Conservation (phyloP, 2,888 invertebrate species). For the Oligia latruncula region DNA sequence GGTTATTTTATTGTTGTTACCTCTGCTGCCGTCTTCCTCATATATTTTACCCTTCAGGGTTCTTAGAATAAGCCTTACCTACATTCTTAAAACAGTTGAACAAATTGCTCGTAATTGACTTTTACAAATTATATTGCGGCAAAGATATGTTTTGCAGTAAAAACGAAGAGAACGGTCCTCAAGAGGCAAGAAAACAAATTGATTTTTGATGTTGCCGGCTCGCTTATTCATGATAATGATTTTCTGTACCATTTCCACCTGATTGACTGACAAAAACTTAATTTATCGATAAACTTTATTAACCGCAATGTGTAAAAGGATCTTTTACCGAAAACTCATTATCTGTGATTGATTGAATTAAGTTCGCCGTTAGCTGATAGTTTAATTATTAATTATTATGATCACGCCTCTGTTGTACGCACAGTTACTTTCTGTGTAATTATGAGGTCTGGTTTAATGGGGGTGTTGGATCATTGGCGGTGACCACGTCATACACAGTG, state of each 20-base stretch:
- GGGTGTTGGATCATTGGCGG: conserved; percentile 39
- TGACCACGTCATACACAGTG: conserved; percentile 9
- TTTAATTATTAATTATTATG: conserved; percentile 61
- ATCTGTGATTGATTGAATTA: conserved; percentile 73
- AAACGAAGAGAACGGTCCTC: conserved; percentile 66
- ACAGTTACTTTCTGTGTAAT: conserved; percentile 50
- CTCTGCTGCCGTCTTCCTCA: not conserved
- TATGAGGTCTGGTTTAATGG: conserved; percentile 61
- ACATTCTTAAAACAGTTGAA: conserved; percentile 52
- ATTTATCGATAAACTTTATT: conserved; percentile 74
- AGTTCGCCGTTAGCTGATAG: conserved; percentile 68
- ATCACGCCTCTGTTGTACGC: conserved; percentile 41
- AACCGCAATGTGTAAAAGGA: conserved; percentile 70
- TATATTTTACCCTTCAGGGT: not conserved
- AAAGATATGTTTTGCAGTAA: conserved; percentile 74
- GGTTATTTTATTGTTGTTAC: too few relatives aligned
- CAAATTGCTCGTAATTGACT: conserved; percentile 67
- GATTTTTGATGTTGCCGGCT: conserved; percentile 84
- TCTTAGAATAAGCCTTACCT: not conserved
- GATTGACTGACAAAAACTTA: conserved; percentile 75
- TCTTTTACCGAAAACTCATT: conserved; percentile 70
- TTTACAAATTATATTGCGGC: conserved; percentile 72
- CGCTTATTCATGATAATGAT: conserved; percentile 73
- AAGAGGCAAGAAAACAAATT: conserved; percentile 81
- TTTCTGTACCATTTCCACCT: conserved; percentile 70